phyloP scores from a whole-genome alignment of 2,888 invertebrate species.

The Drosophila ustulata region DNA sequence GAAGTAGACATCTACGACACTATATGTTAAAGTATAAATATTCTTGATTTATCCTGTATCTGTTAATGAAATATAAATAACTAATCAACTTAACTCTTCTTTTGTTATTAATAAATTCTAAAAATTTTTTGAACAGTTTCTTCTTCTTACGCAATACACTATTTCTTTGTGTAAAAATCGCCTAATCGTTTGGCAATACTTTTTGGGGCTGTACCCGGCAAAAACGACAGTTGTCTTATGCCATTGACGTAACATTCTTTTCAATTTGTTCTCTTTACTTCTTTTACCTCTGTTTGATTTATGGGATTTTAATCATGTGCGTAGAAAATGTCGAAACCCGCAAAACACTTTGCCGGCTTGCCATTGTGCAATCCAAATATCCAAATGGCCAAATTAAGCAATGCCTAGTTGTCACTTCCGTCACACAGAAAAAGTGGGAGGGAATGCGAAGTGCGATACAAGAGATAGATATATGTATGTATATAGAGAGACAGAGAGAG shows the following conservation, averaged over 20 bases:
- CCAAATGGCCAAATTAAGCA: constrained; percentile 46
- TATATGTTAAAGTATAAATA: too few species aligned
- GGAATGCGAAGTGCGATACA: background rate
- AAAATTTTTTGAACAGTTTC: too few species aligned
- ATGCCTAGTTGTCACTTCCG: constrained; percentile 57
- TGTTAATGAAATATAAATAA: too few species aligned
- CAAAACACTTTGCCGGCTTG: constrained; percentile 38
- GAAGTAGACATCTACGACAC: too few species aligned
- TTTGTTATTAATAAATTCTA: too few species aligned
- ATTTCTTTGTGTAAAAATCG: too few species aligned
- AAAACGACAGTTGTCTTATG: background rate
- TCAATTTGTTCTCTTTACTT: constrained; percentile 3
- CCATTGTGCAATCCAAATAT: constrained; percentile 28
- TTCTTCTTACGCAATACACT: too few species aligned
- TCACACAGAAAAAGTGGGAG: constrained; percentile 4
- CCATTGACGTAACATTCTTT: background rate
- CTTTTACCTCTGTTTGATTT: constrained; percentile 16
- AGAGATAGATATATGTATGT: too few species aligned
- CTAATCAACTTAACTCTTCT: too few species aligned
- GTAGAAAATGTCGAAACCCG: constrained; percentile 28
- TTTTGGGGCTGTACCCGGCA: background rate
- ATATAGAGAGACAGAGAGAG: background rate
- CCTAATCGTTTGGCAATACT: background rate
- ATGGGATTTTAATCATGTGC: constrained; percentile 30
- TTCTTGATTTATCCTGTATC: too few species aligned